Evolutionary conservation across 2,888 invertebrate genomes (phyloP).

Genomic region (Ditula angustiorana): DNA sequence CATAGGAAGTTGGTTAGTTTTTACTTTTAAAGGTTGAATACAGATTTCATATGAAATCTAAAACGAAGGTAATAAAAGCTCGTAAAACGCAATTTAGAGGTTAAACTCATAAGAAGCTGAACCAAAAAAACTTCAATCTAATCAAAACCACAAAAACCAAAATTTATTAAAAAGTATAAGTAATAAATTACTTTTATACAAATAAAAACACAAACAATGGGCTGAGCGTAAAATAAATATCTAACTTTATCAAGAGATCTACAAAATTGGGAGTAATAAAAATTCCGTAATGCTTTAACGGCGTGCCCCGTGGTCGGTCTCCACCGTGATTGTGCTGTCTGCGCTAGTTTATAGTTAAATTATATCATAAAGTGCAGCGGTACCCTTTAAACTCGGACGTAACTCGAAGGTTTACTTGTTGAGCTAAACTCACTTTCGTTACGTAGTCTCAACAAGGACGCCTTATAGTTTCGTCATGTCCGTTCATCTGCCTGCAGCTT

Average conservation of each 20-base stretch:
- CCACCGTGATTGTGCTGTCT: conserved; percentile 36
- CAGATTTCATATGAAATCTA: too few species aligned
- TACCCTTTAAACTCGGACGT: conserved; percentile 50
- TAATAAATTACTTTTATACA: conserved; percentile 29
- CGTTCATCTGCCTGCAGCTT: too few species aligned
- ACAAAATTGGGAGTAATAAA: conserved; percentile 40
- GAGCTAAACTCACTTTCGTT: too few species aligned
- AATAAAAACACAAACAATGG: conserved; percentile 36
- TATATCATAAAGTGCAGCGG: conserved; percentile 41
- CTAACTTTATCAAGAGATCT: conserved; percentile 39
- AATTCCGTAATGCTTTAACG: conserved; percentile 40
- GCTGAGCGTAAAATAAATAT: conserved; percentile 35
- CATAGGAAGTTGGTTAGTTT: too few species aligned
- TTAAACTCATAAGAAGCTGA: neutral
- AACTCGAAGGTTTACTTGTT: conserved; percentile 21
- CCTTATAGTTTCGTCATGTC: too few species aligned
- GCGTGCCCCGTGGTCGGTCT: conserved; percentile 36
- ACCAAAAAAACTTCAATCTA: neutral
- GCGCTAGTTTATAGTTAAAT: conserved; percentile 42
- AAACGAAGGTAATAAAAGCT: too few species aligned
- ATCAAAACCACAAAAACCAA: conserved; percentile 3
- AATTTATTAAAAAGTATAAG: conserved; percentile 17
- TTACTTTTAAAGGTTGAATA: too few species aligned
- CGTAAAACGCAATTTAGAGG: too few species aligned
- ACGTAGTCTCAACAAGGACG: too few species aligned